phyloP scores from a whole-genome alignment of 2,888 invertebrate species.

The Sepioteuthis lessoniana region DNA sequence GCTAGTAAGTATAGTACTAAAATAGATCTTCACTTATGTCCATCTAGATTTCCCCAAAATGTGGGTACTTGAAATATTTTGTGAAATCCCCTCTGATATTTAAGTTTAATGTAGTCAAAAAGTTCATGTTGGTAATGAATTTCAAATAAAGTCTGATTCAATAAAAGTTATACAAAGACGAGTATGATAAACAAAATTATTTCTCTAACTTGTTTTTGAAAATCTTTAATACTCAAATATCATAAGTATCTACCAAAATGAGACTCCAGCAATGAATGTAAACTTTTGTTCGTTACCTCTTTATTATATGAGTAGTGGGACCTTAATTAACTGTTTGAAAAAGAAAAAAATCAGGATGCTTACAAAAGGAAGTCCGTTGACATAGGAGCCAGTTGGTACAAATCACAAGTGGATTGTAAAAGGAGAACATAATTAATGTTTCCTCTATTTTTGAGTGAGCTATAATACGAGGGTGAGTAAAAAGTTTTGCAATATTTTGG shows the following conservation, averaged over 20 bases:
- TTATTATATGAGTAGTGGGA: background rate
- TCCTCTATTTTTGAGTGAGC: background rate
- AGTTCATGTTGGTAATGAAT: too few species aligned
- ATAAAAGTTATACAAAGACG: too few species aligned
- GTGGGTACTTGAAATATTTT: too few species aligned
- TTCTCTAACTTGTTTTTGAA: background rate
- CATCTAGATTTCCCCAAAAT: too few species aligned
- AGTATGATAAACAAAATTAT: too few species aligned
- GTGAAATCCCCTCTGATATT: too few species aligned
- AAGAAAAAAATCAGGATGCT: background rate
- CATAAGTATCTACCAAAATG: background rate
- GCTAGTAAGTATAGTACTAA: too few species aligned
- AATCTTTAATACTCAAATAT: background rate
- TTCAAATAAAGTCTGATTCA: too few species aligned
- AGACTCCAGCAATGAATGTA: background rate
- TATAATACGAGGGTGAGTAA: background rate
- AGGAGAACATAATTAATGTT: background rate
- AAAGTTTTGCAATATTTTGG: too few species aligned
- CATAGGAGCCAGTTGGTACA: background rate
- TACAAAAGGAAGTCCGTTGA: conserved; percentile 5
- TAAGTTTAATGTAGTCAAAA: too few species aligned
- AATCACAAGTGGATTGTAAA: background rate
- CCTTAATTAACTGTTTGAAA: background rate
- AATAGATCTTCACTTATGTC: too few species aligned
- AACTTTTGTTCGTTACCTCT: background rate